A percentile compares a stretch with the other conserved stretches of the same genome.
Conservation (phyloP, 1,140 invertebrate species). For the Calycopis cecrops region DNA sequence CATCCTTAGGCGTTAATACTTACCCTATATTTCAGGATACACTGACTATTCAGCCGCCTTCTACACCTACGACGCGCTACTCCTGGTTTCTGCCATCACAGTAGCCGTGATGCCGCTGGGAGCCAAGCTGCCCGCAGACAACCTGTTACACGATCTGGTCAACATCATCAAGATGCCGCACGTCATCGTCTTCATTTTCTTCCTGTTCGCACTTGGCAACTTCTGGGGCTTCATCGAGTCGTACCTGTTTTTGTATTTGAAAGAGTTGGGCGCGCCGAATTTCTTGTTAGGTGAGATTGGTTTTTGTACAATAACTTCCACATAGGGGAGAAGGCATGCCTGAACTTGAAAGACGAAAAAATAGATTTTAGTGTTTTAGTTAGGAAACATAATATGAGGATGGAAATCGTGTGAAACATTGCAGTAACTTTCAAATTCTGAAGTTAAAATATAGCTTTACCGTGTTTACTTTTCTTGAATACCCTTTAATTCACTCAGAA, state of each 20-base stretch:
- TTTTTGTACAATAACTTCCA: no score
- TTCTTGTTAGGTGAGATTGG: constrained; percentile 81
- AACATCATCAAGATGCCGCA: constrained; percentile 84
- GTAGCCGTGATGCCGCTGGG: constrained; percentile 83
- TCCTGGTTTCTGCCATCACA: constrained; percentile 81
- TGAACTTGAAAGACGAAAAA: no score
- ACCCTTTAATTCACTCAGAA: no score
- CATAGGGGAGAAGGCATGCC: no score
- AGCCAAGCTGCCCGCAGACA: constrained; percentile 82
- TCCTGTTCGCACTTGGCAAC: constrained; percentile 85
- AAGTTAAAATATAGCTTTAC: no score
- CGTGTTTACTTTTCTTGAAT: no score
- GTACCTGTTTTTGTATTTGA: constrained; percentile 89
- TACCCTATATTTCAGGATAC: constrained; percentile 75
- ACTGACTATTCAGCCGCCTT: constrained; percentile 87
- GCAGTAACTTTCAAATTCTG: no score
- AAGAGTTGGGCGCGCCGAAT: constrained; percentile 86
- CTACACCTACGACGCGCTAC: constrained; percentile 82
- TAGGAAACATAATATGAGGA: no score
- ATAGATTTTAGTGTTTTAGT: no score
- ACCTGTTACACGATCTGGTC: constrained; percentile 80
- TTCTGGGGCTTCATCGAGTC: constrained; percentile 91
- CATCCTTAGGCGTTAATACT: neutral
- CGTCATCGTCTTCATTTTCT: constrained; percentile 84
- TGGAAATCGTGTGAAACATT: no score